Conservation (phyloP, 1,140 invertebrate species). For the Drosophila persimilis region DNA sequence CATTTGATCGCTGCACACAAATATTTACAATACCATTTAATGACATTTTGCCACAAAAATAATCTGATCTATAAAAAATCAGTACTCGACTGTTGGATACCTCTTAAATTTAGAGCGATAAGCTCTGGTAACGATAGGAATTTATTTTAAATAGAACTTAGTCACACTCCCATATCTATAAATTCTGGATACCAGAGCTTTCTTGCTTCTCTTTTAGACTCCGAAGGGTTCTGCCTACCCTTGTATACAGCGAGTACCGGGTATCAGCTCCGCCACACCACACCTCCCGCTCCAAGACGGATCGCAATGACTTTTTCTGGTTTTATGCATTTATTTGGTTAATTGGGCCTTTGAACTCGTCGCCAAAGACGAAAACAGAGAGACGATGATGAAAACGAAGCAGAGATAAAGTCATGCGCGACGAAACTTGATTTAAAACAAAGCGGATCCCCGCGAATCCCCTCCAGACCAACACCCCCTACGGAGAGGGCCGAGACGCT, state of each 20-base stretch:
- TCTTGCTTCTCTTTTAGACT: too few relatives aligned
- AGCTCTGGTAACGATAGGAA: too few relatives aligned
- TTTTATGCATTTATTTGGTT: conserved; percentile 68
- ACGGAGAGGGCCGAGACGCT: conserved; percentile 17
- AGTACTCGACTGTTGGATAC: neutral
- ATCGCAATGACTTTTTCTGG: conserved; percentile 38
- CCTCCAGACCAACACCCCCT: neutral
- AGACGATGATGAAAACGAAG: conserved; percentile 54
- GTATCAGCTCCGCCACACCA: too few relatives aligned
- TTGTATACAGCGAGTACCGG: too few relatives aligned
- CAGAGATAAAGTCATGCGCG: conserved; percentile 65
- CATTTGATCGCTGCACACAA: conserved; percentile 72
- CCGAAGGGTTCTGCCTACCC: too few relatives aligned
- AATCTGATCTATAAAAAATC: conserved; percentile 10
- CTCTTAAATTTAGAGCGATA: conserved; percentile 6
- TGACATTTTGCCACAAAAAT: conserved; percentile 64
- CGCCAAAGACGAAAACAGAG: conserved; percentile 21
- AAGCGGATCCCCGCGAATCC: conserved; percentile 8
- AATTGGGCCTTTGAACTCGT: conserved; percentile 78
- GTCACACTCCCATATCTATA: too few relatives aligned
- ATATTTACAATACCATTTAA: conserved; percentile 71
- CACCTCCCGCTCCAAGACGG: too few relatives aligned
- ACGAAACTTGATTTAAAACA: conserved; percentile 70
- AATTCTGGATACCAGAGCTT: too few relatives aligned
- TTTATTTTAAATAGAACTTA: too few relatives aligned